Evolutionary conservation across 2,797 vertebrate species (phyloP), one percentile per base, ranked within the genome.

Genomic region (Argyrosomus regius): DNA sequence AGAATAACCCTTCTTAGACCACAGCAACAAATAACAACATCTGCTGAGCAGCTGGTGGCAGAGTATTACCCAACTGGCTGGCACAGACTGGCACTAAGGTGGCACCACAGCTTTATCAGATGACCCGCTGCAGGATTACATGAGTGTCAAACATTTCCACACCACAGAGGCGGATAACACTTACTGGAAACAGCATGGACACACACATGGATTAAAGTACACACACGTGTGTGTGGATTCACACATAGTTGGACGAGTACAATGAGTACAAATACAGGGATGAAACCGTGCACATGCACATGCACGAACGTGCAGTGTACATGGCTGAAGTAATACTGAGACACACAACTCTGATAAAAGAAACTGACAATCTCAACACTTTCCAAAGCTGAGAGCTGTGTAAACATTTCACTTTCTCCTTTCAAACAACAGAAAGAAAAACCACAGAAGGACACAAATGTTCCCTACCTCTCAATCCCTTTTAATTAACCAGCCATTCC

Each of bases 121-220:
- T 91, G 92, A 94, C 91, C 94, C 82, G 75, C 93, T 84, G 93
- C 93, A 92, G 94, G 94, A 96, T 94, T 95, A 95, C 94, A 94
- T 45, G 84, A 89, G 93, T 93, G 94, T 95, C 94, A 92, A 94
- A 92, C 91, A 92, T 87, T 88, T 91, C 89, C 87, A 92, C 87
- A 87, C 84, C 86, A 74, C 87, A 85, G 80, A 87, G 80, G 85
- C 75, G 14, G 90, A 88, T 89, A 79, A 87, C 83, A 73, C 78
- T 78, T 79, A 64, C 78, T 78, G 75, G 73, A 88, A 80, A 80
- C 80, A 72, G 84, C 84, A 85, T 63, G 73, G 77, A 82, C 13
- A 57, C 81, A 77, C 78, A 74, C 77, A 70, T 74, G 83, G 85
- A 86, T 86, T 88, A 78, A 74, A 88, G 75, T 48, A 65, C 75